Evolutionary conservation across 92 coral and sea anemone genomes (phyloP).

Genomic region (Meandrina meandrites): DNA sequence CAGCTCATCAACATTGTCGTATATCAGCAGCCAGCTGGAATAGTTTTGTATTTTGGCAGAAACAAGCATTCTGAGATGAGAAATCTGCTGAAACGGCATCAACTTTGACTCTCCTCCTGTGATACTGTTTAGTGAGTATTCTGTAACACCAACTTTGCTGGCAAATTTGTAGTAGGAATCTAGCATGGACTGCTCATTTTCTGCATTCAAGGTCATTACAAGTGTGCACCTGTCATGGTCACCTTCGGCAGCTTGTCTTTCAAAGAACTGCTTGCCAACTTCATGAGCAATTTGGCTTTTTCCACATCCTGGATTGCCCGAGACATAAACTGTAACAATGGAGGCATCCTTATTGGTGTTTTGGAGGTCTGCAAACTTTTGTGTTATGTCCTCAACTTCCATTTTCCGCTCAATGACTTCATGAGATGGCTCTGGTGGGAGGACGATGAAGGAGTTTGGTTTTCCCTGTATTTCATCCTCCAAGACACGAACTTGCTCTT

Average conservation of each 20-base stretch:
- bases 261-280: not conserved
- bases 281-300: conserved; percentile 16
- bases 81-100: not conserved
- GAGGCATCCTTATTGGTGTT: not conserved
- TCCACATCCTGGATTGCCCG: conserved; percentile 55
- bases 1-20: conserved; percentile 32
- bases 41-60: conserved; percentile 18
- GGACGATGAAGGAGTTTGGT: conserved; percentile 26
- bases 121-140: conserved; percentile 8
- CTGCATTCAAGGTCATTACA: conserved; percentile 41
- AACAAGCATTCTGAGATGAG: conserved; percentile 13
- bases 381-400: not conserved
- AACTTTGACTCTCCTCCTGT: conserved; percentile 21
- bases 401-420: conserved; percentile 5
- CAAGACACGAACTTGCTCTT: conserved; percentile 1
- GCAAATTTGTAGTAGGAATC: conserved; percentile 38
- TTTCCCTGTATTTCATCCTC: conserved; percentile 18
- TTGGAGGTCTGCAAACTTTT: not conserved
- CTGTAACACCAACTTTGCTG: conserved; percentile 4
- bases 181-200: conserved; percentile 20
- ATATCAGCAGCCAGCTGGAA: conserved; percentile 44
- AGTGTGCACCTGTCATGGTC: not conserved
- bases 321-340: conserved; percentile 26
- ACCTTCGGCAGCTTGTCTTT: not conserved
- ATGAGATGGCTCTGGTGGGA: conserved; percentile 48